Evolutionary conservation across 2,797 vertebrate species (phyloP).

Genomic region (Microctenopoma stevenorrisi): DNA sequence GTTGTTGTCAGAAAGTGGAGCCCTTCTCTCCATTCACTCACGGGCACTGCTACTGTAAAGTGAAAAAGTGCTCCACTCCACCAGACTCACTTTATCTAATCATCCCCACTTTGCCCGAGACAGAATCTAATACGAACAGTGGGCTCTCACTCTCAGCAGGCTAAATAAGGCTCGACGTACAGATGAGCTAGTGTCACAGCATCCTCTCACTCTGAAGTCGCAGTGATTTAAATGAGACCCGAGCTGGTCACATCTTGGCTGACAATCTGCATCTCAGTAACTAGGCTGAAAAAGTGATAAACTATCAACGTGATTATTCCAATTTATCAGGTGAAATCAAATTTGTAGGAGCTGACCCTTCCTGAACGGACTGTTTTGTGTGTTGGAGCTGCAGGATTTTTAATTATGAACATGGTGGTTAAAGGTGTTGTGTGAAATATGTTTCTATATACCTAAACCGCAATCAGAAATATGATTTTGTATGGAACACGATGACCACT

Average conservation of each 20-base stretch:
- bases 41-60: constrained; percentile 64
- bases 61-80: constrained; percentile 77
- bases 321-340: not conserved
- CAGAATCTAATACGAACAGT: constrained; percentile 78
- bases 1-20: constrained; percentile 56
- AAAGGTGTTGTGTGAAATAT: too few species aligned
- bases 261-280: constrained; percentile 37
- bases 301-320: constrained; percentile 28
- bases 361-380: not conserved
- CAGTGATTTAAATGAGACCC: constrained; percentile 59
- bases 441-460: too few species aligned
- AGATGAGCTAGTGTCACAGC: constrained; percentile 74
- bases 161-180: constrained; percentile 75
- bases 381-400: not conserved
- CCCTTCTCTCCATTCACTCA: constrained; percentile 57
- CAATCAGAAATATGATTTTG: too few species aligned
- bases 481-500: too few species aligned
- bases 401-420: too few species aligned
- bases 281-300: constrained; percentile 31
- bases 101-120: constrained; percentile 76
- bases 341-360: too few species aligned
- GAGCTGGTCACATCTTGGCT: constrained; percentile 37
- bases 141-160: constrained; percentile 77
- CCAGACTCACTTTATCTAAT: constrained; percentile 83
- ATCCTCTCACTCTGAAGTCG: constrained; percentile 45